phyloP scores from a whole-genome alignment of 2,888 invertebrate genomes.

The Drosophila infuscata region DNA sequence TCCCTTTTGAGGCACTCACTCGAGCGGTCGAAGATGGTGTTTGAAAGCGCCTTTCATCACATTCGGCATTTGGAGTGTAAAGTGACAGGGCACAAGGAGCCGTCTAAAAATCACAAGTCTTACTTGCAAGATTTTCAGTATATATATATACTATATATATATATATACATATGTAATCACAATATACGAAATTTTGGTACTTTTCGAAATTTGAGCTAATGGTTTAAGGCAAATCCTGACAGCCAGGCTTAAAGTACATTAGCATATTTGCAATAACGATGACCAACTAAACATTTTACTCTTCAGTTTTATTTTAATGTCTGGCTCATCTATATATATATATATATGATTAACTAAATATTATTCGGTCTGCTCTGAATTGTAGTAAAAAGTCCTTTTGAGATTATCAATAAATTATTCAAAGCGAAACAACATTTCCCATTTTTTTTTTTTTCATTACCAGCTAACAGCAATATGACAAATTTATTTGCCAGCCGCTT shows the following conservation, averaged over 20 bases:
- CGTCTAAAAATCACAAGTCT: neutral
- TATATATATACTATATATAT: neutral
- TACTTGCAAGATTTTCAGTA: neutral
- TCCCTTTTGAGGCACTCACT: neutral
- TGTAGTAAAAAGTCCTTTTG: neutral
- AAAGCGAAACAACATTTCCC: neutral
- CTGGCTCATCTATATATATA: neutral
- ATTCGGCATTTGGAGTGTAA: slow-evolving; percentile 64
- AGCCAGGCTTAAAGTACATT: neutral
- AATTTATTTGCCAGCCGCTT: slow-evolving; percentile 19
- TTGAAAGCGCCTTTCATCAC: slow-evolving; percentile 32
- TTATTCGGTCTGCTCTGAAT: neutral
- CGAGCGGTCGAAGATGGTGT: neutral
- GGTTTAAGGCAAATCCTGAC: neutral
- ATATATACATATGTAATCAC: neutral
- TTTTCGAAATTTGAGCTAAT: neutral
- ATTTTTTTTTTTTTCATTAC: neutral
- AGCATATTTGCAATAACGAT: neutral
- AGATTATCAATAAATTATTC: neutral
- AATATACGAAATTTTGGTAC: neutral
- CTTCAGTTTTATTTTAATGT: too few relatives aligned
- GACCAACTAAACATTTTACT: neutral
- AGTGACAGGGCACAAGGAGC: slow-evolving; percentile 55
- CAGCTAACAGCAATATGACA: slow-evolving; percentile 3
- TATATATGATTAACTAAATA: neutral